These are phyloP conservation scores for Eristalinus aeneus DNA, from an alignment of 2,888 invertebrate genomes.

Conservation along the genomic window DNA sequence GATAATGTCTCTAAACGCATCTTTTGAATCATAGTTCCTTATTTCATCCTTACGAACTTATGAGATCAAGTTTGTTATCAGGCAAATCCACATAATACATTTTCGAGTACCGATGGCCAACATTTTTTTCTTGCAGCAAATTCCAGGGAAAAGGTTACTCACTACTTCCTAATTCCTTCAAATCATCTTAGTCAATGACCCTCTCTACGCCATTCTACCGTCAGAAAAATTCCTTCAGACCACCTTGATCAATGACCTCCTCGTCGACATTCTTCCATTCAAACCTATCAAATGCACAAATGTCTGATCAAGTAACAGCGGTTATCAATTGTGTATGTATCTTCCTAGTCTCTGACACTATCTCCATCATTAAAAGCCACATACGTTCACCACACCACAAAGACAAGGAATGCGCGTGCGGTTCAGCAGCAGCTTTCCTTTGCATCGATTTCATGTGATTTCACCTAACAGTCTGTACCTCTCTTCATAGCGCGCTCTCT, in stretches of 20 bases:
- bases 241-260: background rate
- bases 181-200: no score
- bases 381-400: background rate
- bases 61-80: no score
- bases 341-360: background rate
- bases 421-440: constrained; percentile 46
- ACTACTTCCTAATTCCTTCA: no score
- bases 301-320: constrained; percentile 13
- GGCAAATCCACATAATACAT: no score
- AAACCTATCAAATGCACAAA: background rate
- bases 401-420: constrained; percentile 48
- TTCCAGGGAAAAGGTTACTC: no score
- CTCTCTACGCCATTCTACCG: no score
- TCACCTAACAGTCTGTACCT: constrained; percentile 23
- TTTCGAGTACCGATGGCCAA: no score
- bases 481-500: background rate
- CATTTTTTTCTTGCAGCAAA: no score
- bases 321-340: constrained; percentile 7
- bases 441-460: constrained; percentile 55
- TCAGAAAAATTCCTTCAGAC: no score
- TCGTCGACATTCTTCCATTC: background rate
- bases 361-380: constrained; percentile 3
- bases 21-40: no score
- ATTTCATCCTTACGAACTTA: no score
- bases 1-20: no score